These are phyloP conservation scores for Cephus pulcher DNA, from an alignment of 2,888 invertebrate species.

Conservation along the genomic window DNA sequence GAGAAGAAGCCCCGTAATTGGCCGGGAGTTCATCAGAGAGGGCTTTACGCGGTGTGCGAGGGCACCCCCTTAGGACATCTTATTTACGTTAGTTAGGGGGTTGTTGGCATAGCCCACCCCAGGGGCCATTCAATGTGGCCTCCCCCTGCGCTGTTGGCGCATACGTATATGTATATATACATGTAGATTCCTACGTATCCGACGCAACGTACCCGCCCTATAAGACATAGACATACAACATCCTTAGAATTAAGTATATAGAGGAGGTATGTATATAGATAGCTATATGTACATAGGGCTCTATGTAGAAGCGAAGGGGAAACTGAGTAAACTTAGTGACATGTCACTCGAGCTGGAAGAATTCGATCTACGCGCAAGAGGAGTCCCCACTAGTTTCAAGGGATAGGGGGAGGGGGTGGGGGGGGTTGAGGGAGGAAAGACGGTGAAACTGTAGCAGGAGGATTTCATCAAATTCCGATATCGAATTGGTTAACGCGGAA, in stretches of 20 bases:
- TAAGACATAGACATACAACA: too few species aligned
- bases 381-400: conserved; percentile 17
- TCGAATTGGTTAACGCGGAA: conserved; percentile 50
- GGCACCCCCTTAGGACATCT: conserved; percentile 51
- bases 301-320: conserved; percentile 15
- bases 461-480: conserved; percentile 64
- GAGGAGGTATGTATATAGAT: background rate
- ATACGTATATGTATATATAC: background rate
- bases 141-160: background rate
- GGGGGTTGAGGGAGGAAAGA: conserved; percentile 23
- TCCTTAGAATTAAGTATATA: background rate
- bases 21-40: conserved; percentile 48
- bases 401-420: conserved; percentile 9
- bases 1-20: conserved; percentile 40
- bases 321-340: conserved; percentile 60
- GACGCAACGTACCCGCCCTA: too few species aligned
- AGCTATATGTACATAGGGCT: conserved; percentile 11
- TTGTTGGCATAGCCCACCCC: conserved; percentile 62
- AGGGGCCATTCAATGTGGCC: conserved; percentile 51
- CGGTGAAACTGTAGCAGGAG: conserved; percentile 37
- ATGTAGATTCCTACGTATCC: background rate
- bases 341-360: conserved; percentile 65
- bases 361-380: conserved; percentile 54
- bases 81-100: conserved; percentile 66
- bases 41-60: conserved; percentile 27